Base-by-base conservation (phyloP, 92 coral and sea anemone species). In the Paragorgia papillata region DNA sequence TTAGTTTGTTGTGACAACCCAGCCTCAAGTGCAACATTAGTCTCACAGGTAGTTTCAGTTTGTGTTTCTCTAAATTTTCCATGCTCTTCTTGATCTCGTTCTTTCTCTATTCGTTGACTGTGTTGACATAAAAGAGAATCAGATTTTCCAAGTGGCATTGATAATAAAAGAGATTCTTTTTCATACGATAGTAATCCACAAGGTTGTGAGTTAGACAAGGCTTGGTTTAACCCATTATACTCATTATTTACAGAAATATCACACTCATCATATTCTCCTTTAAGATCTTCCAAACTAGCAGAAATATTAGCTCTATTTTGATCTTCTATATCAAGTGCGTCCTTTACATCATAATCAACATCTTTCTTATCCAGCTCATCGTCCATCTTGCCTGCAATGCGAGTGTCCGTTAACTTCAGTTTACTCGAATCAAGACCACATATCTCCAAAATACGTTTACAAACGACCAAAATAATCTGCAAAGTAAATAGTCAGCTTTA, bases 371-470 rank as follows among this genome's bases (percentile, higher is more conserved):
- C 64, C 7, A 34, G n/a, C 9, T 30, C 64, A 31, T 71, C 78
- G 39, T 53, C 63, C 7, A 7, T 12, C 27, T 55, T 71, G 29
- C 41, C 78, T 15, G 27, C 24, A 51, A 71, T 21, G 0, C 78
- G 78, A 53, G 24, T 33, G 13, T 71, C 57, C 18, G 78, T 71
- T 31, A 71, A 35, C 43, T 40, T 71, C 40, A 71, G 64, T 24
- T 71, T 71, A 43, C 27, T 21, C 9, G 78, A 80, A 37, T 94
- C 97, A 31, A 94, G 84, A 53, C 51, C 50, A 31, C 64, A 71
- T 19, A 71, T 32, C 48, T 71, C 78, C 78, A 71, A 28, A 30
- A 71, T 31, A 27, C 78, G 78, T 71, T 71, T 71, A 34, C 78
- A 71, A 9, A 55, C 20, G 32, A 37, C 51, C 30, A 54, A 71